These are phyloP conservation scores for Cosmia pyralina DNA, from an alignment of 2,888 invertebrate species.

Conservation along the genomic window DNA sequence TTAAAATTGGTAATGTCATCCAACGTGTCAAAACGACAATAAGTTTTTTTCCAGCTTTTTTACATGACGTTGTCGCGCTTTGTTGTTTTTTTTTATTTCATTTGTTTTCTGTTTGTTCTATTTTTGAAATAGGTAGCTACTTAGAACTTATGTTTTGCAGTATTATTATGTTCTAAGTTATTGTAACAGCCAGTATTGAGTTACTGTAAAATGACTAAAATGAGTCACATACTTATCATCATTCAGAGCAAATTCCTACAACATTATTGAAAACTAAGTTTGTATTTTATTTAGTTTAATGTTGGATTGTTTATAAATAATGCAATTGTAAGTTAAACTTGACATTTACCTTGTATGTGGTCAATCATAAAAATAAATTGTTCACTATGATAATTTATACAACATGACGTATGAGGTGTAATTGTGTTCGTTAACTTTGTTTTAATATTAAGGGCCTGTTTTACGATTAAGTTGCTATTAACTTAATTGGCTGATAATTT, in stretches of 20 bases:
- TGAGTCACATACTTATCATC: slow-evolving; percentile 16
- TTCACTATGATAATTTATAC: neutral
- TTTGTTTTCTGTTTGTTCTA: slow-evolving; percentile 16
- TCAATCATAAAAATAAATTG: neutral
- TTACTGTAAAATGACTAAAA: neutral
- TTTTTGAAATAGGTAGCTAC: slow-evolving; percentile 10
- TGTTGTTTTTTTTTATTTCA: slow-evolving; percentile 1
- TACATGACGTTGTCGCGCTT: slow-evolving; percentile 11
- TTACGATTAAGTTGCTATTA: no score
- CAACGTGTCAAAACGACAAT: slow-evolving; percentile 35
- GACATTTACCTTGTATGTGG: slow-evolving; percentile 26
- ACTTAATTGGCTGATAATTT: no score
- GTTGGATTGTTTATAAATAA: neutral
- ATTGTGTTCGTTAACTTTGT: no score
- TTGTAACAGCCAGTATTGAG: slow-evolving; percentile 2
- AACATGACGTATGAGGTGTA: neutral
- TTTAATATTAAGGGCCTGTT: no score
- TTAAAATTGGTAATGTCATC: slow-evolving; percentile 40
- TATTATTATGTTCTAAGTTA: neutral
- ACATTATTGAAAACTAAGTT: neutral
- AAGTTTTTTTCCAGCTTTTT: slow-evolving; percentile 16
- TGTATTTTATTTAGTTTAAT: neutral
- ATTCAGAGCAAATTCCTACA: slow-evolving; percentile 17
- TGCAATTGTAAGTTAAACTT: neutral
- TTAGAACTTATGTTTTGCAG: neutral